These are phyloP conservation scores for Plusia festucae DNA, from an alignment of 2,888 invertebrate genomes.

Conservation along the genomic window DNA sequence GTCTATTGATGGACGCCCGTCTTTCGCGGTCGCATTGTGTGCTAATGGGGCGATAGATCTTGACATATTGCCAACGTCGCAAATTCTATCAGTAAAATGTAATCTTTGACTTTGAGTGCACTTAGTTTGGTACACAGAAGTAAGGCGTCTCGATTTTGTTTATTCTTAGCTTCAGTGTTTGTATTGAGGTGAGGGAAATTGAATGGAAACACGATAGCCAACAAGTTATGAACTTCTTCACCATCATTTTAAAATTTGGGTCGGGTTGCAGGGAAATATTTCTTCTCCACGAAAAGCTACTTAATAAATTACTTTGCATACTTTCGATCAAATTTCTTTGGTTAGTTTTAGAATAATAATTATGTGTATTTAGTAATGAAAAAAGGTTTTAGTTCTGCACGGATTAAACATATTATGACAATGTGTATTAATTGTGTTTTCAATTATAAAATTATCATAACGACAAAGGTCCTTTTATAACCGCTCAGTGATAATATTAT, in stretches of 20 bases:
- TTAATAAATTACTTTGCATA: too few relatives aligned
- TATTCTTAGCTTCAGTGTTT: background rate
- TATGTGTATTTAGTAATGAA: too few relatives aligned
- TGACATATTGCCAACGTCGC: background rate
- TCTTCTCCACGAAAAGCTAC: background rate
- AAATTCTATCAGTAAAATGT: background rate
- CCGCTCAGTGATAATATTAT: background rate
- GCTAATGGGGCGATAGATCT: background rate
- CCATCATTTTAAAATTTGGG: constrained; percentile 4
- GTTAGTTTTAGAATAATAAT: too few relatives aligned
- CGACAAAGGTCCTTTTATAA: background rate
- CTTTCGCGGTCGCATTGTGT: background rate
- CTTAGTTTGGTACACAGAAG: background rate
- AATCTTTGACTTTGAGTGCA: background rate
- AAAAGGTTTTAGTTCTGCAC: too few relatives aligned
- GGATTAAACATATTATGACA: too few relatives aligned
- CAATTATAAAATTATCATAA: background rate
- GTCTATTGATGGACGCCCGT: background rate
- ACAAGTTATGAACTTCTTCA: background rate
- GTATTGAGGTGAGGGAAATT: background rate
- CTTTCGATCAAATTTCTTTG: background rate
- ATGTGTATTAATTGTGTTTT: too few relatives aligned
- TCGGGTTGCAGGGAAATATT: background rate
- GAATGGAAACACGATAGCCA: constrained; percentile 2
- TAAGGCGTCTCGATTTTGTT: constrained; percentile 6